Percentiles rank a stretch among this genome's conserved stretches.
phyloP scores from a whole-genome alignment of 2,888 invertebrate species.

The Drosophila gaucha region DNA sequence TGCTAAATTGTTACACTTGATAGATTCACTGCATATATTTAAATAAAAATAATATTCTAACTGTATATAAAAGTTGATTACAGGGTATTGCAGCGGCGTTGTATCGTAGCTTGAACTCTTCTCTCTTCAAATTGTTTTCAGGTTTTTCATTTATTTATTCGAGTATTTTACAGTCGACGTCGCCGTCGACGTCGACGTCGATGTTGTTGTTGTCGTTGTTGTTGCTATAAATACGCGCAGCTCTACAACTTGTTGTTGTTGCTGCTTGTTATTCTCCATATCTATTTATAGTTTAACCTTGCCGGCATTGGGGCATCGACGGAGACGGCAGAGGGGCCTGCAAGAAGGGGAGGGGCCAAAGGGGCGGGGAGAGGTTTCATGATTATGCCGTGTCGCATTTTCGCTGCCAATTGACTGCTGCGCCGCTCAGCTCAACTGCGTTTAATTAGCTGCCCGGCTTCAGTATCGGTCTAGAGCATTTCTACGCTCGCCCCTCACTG shows the following conservation, averaged over 20 bases:
- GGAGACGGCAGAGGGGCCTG: neutral
- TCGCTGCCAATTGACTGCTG: slow-evolving; percentile 36
- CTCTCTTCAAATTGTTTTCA: slow-evolving; percentile 34
- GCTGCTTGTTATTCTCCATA: slow-evolving; percentile 71
- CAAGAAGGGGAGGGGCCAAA: neutral
- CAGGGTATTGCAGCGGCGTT: slow-evolving; percentile 28
- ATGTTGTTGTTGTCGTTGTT: slow-evolving; percentile 25
- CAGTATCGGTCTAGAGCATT: slow-evolving; percentile 2
- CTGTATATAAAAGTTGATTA: neutral
- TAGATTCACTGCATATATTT: too few relatives aligned
- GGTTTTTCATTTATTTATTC: slow-evolving; percentile 54
- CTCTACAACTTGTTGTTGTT: slow-evolving; percentile 61
- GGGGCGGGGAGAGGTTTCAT: slow-evolving; percentile 6
- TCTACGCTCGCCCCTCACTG: neutral
- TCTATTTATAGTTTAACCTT: slow-evolving; percentile 74
- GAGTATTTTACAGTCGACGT: slow-evolving; percentile 43
- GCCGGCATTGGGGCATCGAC: slow-evolving; percentile 36
- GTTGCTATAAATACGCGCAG: slow-evolving; percentile 61
- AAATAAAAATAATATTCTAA: neutral
- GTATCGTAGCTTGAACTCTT: neutral
- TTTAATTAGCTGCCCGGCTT: slow-evolving; percentile 37
- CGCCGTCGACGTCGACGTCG: slow-evolving; percentile 14
- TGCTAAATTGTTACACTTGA: too few relatives aligned
- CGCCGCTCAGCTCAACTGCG: slow-evolving; percentile 26
- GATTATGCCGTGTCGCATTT: slow-evolving; percentile 51